Evolutionary conservation across 2,888 invertebrate genomes (phyloP).

Genomic region (Rhopalosiphum nymphaeae): DNA sequence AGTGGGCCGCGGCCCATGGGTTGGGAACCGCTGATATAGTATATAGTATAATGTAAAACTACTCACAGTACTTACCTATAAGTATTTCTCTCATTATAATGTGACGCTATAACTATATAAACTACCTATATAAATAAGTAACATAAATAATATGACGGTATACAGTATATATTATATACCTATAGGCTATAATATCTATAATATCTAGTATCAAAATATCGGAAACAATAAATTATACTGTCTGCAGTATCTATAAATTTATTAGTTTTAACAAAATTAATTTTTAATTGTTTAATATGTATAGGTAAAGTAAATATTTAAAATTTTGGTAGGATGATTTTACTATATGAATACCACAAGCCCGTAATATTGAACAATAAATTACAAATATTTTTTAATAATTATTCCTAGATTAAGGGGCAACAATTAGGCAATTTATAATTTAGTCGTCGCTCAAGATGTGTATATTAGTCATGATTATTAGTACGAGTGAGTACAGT

Average conservation of each 20-base stretch:
- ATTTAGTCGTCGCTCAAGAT: no score
- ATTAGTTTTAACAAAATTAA: not conserved
- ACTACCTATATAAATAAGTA: no score
- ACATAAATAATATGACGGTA: not conserved
- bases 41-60: no score
- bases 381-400: not conserved
- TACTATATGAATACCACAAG: not conserved
- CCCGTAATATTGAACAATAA: not conserved
- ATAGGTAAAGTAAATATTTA: not conserved
- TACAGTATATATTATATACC: not conserved
- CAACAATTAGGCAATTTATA: no score
- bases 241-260: not conserved
- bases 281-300: not conserved
- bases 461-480: no score
- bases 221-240: not conserved
- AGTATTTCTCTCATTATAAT: not conserved
- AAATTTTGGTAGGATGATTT: not conserved
- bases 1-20: no score
- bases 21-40: no score
- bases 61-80: no score
- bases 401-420: not conserved
- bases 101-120: not conserved
- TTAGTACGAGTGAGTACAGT: no score
- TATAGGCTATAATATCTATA: not conserved
- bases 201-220: not conserved